These are phyloP conservation scores for Gobio gobio DNA, from an alignment of 2,113 vertebrate genomes.

Conservation along the genomic window DNA sequence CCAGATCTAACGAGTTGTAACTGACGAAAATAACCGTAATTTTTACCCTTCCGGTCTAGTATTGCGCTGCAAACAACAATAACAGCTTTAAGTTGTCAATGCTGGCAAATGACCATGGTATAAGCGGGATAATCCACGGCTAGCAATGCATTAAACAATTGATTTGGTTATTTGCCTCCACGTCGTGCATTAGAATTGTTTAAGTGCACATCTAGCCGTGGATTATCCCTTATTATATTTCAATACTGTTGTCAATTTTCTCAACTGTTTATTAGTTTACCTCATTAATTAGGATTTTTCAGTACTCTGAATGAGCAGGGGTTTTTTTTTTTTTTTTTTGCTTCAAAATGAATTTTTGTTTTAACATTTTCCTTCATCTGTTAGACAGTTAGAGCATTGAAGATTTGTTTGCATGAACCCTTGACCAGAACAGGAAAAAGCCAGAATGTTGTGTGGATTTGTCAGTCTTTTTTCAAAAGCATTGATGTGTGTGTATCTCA, in stretches of 20 bases:
- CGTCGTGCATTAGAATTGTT: too few relatives aligned
- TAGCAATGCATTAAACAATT: too few relatives aligned
- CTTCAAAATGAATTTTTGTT: slow-evolving; percentile 11
- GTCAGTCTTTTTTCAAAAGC: background rate
- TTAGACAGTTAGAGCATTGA: background rate
- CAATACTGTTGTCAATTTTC: slow-evolving; percentile 1
- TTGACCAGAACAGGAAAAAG: background rate
- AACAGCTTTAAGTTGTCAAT: too few relatives aligned
- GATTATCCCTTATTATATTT: background rate
- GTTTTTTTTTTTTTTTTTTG: background rate
- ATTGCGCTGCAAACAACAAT: too few relatives aligned
- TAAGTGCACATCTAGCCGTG: too few relatives aligned
- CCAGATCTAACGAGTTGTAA: too few relatives aligned
- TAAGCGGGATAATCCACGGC: too few relatives aligned
- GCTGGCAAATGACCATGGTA: too few relatives aligned
- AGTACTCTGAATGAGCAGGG: background rate
- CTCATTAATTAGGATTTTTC: slow-evolving; percentile 34
- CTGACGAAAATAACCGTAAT: too few relatives aligned
- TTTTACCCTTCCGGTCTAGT: too few relatives aligned
- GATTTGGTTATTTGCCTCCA: too few relatives aligned
- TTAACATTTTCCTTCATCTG: slow-evolving; percentile 1
- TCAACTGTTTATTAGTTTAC: background rate
- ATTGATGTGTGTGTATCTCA: background rate
- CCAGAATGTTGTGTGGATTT: background rate
- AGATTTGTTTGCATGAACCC: slow-evolving; percentile 18